These are phyloP conservation scores for Epistrophe eligans DNA, from an alignment of 2,888 invertebrate species.

Conservation along the genomic window DNA sequence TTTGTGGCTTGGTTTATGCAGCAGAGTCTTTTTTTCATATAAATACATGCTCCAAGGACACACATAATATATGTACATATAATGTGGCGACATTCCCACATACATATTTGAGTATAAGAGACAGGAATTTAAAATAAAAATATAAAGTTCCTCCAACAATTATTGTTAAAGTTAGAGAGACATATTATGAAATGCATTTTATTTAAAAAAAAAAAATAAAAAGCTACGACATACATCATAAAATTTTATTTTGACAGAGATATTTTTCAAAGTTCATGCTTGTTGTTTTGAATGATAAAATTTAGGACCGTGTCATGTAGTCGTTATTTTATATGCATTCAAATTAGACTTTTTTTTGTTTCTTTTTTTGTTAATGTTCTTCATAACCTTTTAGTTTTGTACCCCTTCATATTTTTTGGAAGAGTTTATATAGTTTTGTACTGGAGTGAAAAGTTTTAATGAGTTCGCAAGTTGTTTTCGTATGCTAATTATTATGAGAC, in stretches of 20 bases:
- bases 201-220: neutral
- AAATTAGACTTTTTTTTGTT: neutral
- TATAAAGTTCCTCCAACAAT: neutral
- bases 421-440: no score
- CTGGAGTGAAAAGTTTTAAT: no score
- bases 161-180: constrained; percentile 4
- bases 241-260: constrained; percentile 21
- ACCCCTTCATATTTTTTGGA: no score
- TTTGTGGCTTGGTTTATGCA: constrained; percentile 13
- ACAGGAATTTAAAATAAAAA: neutral
- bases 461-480: no score
- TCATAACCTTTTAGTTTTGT: neutral
- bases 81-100: neutral
- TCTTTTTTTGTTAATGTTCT: neutral
- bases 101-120: neutral
- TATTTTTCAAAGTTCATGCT: neutral
- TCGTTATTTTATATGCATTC: neutral
- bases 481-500: no score
- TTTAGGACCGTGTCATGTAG: neutral
- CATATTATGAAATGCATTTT: constrained; percentile 12
- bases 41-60: constrained; percentile 7
- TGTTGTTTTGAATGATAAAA: constrained; percentile 2
- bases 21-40: constrained; percentile 9
- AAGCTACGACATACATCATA: neutral
- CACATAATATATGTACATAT: neutral